phyloP scores from a whole-genome alignment of 2,113 vertebrate genomes.

The Oncorhynchus masou region DNA sequence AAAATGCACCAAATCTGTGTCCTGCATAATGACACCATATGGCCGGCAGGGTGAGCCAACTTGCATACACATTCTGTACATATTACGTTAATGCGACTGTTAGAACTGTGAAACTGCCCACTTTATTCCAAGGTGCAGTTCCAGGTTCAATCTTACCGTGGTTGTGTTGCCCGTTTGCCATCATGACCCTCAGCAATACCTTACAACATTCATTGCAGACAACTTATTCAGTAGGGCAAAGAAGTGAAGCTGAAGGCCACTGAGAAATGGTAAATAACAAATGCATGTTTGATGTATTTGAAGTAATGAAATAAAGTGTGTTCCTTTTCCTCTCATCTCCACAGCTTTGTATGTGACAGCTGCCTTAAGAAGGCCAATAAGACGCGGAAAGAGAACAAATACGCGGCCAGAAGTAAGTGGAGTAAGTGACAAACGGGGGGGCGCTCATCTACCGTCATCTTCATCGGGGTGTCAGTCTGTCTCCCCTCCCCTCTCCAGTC shows the following conservation, averaged over 20 bases:
- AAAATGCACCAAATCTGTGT: conserved; percentile 99
- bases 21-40: conserved; percentile 95
- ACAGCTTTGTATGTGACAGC: conserved; percentile 90
- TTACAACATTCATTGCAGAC: no score
- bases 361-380: conserved; percentile 93
- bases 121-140: no score
- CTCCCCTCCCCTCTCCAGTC: neutral
- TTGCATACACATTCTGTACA: neutral
- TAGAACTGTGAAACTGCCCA: neutral
- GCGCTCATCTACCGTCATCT: conserved; percentile 15
- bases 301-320: neutral
- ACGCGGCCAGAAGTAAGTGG: conserved; percentile 92
- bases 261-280: neutral
- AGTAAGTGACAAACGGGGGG: neutral
- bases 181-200: no score
- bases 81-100: neutral
- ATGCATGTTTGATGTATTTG: neutral
- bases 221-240: neutral
- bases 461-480: neutral
- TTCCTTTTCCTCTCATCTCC: neutral
- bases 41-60: conserved; percentile 88
- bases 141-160: neutral
- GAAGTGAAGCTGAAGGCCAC: no score
- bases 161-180: neutral
- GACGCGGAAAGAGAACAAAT: conserved; percentile 96